phyloP scores from a whole-genome alignment of 1,140 invertebrate genomes.

The Euborellia annulipes region DNA sequence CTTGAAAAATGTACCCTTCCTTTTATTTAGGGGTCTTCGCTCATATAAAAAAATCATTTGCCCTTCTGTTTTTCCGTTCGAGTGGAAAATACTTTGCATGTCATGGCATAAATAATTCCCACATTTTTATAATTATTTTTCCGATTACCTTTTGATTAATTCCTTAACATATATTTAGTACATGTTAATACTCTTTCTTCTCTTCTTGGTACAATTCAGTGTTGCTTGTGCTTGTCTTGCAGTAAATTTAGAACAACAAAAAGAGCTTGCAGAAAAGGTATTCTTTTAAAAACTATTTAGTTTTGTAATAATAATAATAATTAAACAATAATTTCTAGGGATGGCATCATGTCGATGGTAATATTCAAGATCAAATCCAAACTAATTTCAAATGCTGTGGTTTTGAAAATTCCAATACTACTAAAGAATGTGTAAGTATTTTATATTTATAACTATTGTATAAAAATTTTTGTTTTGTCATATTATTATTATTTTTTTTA shows the following conservation, averaged over 20 bases:
- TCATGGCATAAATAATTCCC: too few species aligned
- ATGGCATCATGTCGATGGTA: conserved; percentile 48
- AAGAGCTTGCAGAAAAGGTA: conserved; percentile 60
- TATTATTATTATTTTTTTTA: too few species aligned
- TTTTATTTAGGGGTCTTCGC: too few species aligned
- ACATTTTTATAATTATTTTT: too few species aligned
- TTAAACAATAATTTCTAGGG: conserved; percentile 33
- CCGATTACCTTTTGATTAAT: too few species aligned
- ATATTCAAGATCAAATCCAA: conserved; percentile 51
- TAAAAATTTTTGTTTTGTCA: too few species aligned
- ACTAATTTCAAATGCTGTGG: conserved; percentile 69
- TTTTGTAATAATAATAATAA: conserved; percentile 1
- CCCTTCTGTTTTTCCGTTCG: too few species aligned
- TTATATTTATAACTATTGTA: too few species aligned
- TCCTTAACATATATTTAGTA: conserved; percentile 57
- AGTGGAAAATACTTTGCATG: too few species aligned
- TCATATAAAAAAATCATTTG: too few species aligned
- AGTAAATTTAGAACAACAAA: conserved; percentile 73
- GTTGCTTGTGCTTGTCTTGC: conserved; percentile 87
- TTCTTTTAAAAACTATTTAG: not conserved
- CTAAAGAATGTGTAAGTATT: conserved; percentile 31
- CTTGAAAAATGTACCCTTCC: too few species aligned
- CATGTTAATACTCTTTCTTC: conserved; percentile 86
- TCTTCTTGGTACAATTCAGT: conserved; percentile 84
- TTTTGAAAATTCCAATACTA: conserved; percentile 37